Evolutionary conservation across 2,888 invertebrate species (phyloP).

Genomic region (Strigamia transsilvanica): DNA sequence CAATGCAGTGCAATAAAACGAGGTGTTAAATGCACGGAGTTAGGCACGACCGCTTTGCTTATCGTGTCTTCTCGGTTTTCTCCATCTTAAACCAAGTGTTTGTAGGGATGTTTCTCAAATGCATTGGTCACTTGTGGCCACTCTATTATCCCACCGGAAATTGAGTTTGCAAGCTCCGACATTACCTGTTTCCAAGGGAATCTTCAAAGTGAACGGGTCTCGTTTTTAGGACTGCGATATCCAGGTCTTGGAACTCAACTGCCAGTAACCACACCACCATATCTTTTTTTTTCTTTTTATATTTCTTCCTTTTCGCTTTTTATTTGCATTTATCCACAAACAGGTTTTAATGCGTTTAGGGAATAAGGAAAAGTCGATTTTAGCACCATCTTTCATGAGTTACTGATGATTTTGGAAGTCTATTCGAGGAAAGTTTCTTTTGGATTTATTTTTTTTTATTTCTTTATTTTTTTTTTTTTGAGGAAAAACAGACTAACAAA

Average conservation of each 20-base stretch:
- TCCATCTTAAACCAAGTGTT: conserved; percentile 17
- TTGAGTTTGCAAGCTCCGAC: conserved; percentile 34
- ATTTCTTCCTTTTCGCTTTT: not conserved
- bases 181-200: conserved; percentile 18
- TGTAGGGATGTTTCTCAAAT: conserved; percentile 44
- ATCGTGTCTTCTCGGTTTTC: conserved; percentile 36
- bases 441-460: too few species aligned
- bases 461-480: too few species aligned
- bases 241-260: not conserved
- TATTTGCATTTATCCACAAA: not conserved
- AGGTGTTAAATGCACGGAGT: not conserved
- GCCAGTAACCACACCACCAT: not conserved
- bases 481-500: too few species aligned
- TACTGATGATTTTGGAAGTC: too few species aligned
- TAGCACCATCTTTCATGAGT: not conserved
- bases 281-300: not conserved
- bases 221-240: not conserved
- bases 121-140: conserved; percentile 44
- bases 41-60: conserved; percentile 3
- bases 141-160: conserved; percentile 41
- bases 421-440: too few species aligned
- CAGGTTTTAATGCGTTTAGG: not conserved
- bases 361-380: conserved; percentile 2
- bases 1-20: not conserved
- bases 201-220: conserved; percentile 1